phyloP scores from a whole-genome alignment of 1,140 invertebrate genomes.

The Zaprionus lachaisei region DNA sequence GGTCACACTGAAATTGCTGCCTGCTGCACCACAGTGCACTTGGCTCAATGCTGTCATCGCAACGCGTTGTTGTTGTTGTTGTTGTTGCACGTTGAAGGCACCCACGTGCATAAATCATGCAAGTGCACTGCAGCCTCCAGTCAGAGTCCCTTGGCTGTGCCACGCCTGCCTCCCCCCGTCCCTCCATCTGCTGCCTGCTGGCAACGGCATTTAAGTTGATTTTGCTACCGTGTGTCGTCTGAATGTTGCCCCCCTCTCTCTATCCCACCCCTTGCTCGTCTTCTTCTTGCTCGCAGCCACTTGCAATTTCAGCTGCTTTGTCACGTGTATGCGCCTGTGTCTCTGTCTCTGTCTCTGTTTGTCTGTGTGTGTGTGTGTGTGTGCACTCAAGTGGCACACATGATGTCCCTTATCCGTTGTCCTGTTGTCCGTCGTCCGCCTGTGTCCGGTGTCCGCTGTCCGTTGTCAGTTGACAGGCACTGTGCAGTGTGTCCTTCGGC shows the following conservation, averaged over 20 bases:
- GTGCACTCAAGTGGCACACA: slow-evolving; percentile 73
- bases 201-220: slow-evolving; percentile 58
- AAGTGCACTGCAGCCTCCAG: slow-evolving; percentile 33
- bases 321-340: slow-evolving; percentile 44
- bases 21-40: slow-evolving; percentile 1
- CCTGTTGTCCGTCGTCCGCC: slow-evolving; percentile 25
- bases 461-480: slow-evolving; percentile 40
- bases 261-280: too few species aligned
- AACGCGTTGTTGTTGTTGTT: background rate
- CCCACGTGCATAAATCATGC: slow-evolving; percentile 61
- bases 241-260: slow-evolving; percentile 33
- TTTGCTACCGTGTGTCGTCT: slow-evolving; percentile 45
- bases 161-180: background rate
- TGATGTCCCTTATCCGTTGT: slow-evolving; percentile 52
- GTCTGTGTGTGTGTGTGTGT: slow-evolving; percentile 32
- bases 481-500: slow-evolving; percentile 68
- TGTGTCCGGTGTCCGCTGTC: slow-evolving; percentile 32
- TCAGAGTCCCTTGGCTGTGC: slow-evolving; percentile 2
- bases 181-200: background rate
- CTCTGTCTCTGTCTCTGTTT: too few species aligned
- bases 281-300: slow-evolving; percentile 59
- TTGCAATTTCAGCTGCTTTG: slow-evolving; percentile 75
- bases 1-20: background rate
- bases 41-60: slow-evolving; percentile 14
- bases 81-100: slow-evolving; percentile 39